A percentile compares a stretch with the other conserved stretches of the same genome.
phyloP scores from a whole-genome alignment of 2,888 invertebrate species.

The Actias luna region DNA sequence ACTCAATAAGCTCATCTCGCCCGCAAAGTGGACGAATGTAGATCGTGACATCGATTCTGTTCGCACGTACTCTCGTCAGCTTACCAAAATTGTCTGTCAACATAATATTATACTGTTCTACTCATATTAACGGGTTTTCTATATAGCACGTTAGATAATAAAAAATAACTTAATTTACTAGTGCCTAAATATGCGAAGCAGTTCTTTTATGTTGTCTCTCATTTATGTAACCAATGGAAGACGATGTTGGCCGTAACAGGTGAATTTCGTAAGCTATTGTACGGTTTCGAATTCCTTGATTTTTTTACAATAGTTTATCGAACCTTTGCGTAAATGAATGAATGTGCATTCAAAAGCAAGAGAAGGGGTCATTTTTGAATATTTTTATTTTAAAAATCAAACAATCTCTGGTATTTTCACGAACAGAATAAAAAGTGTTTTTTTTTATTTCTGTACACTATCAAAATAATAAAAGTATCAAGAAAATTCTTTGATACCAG shows the following conservation, averaged over 20 bases:
- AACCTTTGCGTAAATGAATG: neutral
- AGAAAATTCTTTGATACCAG: too few relatives aligned
- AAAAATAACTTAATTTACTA: neutral
- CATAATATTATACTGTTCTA: conserved; percentile 13
- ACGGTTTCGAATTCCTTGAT: neutral
- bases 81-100: conserved; percentile 35
- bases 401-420: too few relatives aligned
- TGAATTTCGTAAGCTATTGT: neutral
- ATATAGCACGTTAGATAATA: conserved; percentile 3
- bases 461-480: too few relatives aligned
- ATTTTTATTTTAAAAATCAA: neutral
- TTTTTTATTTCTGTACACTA: too few relatives aligned
- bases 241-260: neutral
- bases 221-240: neutral
- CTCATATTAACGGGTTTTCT: neutral
- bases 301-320: neutral
- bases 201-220: neutral
- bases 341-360: neutral
- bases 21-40: conserved; percentile 44
- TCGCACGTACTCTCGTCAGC: conserved; percentile 29
- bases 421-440: too few relatives aligned
- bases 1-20: conserved; percentile 40
- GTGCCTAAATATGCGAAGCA: neutral
- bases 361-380: neutral
- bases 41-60: conserved; percentile 60